Conservation (phyloP, 2,888 invertebrate species). For the Trachelus tabidus region DNA sequence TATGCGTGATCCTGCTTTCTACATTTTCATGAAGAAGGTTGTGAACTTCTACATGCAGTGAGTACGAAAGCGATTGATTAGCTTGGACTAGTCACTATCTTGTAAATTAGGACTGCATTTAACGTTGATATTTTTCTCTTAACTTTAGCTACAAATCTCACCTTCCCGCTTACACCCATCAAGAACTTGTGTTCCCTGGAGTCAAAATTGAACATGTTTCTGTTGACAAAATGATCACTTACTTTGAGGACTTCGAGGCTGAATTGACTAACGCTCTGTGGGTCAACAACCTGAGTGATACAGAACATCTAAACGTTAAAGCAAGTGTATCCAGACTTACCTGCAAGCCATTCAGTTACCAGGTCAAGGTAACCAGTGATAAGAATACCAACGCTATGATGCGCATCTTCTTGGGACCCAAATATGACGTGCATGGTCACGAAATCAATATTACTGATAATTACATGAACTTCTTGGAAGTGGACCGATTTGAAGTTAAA, state of each 20-base stretch:
- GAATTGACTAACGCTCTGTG: slow-evolving; percentile 73
- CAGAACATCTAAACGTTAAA: slow-evolving; percentile 68
- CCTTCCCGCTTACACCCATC: slow-evolving; percentile 71
- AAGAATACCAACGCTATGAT: slow-evolving; percentile 71
- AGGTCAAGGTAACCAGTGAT: slow-evolving; percentile 73
- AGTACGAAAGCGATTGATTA: slow-evolving; percentile 16
- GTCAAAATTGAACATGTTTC: slow-evolving; percentile 74
- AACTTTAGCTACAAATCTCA: slow-evolving; percentile 68
- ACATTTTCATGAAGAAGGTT: slow-evolving; percentile 72
- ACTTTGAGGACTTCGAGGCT: slow-evolving; percentile 75
- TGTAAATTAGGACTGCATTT: neutral
- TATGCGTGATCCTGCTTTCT: slow-evolving; percentile 75
- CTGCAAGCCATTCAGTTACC: slow-evolving; percentile 76
- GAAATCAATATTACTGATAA: slow-evolving; percentile 69
- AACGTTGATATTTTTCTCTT: neutral
- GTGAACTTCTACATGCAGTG: slow-evolving; percentile 67
- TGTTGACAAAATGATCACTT: slow-evolving; percentile 76
- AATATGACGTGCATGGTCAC: slow-evolving; percentile 71
- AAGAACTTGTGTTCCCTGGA: slow-evolving; percentile 71
- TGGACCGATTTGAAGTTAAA: slow-evolving; percentile 71
- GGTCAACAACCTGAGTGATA: slow-evolving; percentile 65
- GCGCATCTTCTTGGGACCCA: slow-evolving; percentile 78
- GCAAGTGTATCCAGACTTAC: slow-evolving; percentile 78
- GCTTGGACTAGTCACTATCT: no score
- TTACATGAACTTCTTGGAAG: slow-evolving; percentile 72